Evolutionary conservation across 2,113 vertebrate species (phyloP).

Genomic region (Gadus chalcogrammus): DNA sequence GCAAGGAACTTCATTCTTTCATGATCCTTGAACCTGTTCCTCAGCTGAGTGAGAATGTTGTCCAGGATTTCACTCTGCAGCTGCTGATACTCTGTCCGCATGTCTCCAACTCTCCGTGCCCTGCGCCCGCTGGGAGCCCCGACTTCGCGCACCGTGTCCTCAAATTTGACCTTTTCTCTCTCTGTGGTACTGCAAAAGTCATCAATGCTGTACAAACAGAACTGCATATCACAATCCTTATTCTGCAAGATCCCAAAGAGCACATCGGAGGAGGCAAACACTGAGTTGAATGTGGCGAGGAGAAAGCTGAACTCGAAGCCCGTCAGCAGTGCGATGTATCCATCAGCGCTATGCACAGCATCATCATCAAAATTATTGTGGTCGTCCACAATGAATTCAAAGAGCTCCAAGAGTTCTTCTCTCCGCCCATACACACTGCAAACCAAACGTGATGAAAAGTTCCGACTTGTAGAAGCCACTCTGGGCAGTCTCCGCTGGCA

Average conservation of each 20-base stretch:
- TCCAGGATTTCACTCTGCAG: too few relatives aligned
- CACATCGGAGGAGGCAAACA: constrained; percentile 1
- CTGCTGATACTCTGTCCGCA: too few relatives aligned
- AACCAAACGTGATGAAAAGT: neutral
- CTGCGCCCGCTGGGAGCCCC: too few relatives aligned
- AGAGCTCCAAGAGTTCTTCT: neutral
- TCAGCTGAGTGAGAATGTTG: too few relatives aligned
- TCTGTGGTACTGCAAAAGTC: neutral
- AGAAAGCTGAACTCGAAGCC: constrained; percentile 15
- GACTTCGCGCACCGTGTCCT: neutral
- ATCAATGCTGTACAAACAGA: neutral
- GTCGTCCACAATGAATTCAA: neutral
- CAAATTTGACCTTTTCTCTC: neutral
- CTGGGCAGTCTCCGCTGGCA: neutral
- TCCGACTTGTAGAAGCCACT: neutral
- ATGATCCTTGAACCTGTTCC: too few relatives aligned
- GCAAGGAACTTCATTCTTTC: too few relatives aligned
- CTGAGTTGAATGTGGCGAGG: constrained; percentile 3
- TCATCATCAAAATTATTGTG: neutral
- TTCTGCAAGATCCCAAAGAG: constrained; percentile 1
- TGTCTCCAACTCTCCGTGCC: too few relatives aligned
- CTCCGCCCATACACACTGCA: too few relatives aligned
- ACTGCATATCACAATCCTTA: neutral
- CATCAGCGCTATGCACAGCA: neutral
- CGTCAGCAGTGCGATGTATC: neutral